Conservation (phyloP, 92 coral and sea anemone species). For the Pocillopora grandis region DNA sequence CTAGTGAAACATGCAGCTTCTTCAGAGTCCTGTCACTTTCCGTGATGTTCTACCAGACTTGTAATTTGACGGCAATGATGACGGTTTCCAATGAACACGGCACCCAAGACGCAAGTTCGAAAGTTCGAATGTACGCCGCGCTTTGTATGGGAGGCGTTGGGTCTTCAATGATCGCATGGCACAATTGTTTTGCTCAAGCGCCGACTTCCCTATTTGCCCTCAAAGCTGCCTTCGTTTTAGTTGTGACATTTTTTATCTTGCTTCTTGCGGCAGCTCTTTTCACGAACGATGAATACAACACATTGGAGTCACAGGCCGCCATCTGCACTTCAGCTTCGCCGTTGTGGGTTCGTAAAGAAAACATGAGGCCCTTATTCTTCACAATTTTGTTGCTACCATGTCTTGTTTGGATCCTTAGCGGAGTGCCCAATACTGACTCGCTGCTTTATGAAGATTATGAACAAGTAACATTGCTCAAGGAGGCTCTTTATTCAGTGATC, state of each 20-base stretch:
- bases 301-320: not conserved
- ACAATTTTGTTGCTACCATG: not conserved
- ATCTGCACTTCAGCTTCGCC: not conserved
- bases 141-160: not conserved
- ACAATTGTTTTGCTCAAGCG: not conserved
- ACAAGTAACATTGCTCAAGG: no score
- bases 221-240: not conserved
- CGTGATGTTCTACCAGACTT: not conserved
- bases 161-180: not conserved
- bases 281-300: no score
- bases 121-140: not conserved
- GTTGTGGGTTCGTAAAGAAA: not conserved
- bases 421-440: no score
- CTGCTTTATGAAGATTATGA: not conserved
- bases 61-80: not conserved
- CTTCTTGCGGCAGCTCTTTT: not conserved
- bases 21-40: not conserved
- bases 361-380: not conserved
- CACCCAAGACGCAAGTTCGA: not conserved
- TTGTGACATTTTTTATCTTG: not conserved
- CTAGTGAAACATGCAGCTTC: not conserved
- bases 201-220: not conserved
- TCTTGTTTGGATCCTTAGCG: not conserved
- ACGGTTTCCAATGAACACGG: no score
- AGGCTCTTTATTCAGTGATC: not conserved